Conservation (phyloP, 2,888 invertebrate genomes). For the Pandemis corylana region DNA sequence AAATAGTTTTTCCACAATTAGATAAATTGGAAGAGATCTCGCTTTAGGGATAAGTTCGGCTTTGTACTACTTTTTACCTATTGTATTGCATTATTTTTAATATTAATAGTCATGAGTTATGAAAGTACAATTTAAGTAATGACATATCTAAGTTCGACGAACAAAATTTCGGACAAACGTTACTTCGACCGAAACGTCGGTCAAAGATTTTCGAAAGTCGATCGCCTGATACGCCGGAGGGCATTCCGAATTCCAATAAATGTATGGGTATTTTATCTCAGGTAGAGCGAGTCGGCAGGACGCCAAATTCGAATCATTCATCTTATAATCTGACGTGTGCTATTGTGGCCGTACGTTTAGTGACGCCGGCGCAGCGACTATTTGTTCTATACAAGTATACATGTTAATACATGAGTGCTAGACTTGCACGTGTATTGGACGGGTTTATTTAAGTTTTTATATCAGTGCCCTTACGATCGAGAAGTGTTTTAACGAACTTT, state of each 20-base stretch:
- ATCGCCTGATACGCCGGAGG: conserved; percentile 24
- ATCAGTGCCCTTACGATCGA: neutral
- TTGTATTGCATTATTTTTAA: too few species aligned
- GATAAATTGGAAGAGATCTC: too few species aligned
- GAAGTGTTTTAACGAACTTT: too few species aligned
- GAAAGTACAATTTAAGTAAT: neutral
- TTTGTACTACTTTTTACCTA: too few species aligned
- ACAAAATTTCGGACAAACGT: neutral
- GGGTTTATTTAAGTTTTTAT: neutral
- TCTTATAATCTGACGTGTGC: conserved; percentile 82
- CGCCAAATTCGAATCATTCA: conserved; percentile 79
- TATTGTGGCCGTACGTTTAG: conserved; percentile 71
- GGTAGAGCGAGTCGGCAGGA: conserved; percentile 66
- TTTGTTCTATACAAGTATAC: conserved; percentile 54
- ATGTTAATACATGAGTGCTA: neutral
- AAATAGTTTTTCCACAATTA: too few species aligned
- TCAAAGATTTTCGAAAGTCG: conserved; percentile 8
- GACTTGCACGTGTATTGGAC: neutral
- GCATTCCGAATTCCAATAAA: conserved; percentile 45
- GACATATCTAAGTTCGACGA: neutral
- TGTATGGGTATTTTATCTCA: conserved; percentile 62
- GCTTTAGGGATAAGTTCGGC: too few species aligned
- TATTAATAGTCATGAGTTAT: too few species aligned
- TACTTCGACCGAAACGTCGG: neutral
- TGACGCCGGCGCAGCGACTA: conserved; percentile 50